Conservation (phyloP, 2,797 vertebrate genomes). For the Platalea minor region DNA sequence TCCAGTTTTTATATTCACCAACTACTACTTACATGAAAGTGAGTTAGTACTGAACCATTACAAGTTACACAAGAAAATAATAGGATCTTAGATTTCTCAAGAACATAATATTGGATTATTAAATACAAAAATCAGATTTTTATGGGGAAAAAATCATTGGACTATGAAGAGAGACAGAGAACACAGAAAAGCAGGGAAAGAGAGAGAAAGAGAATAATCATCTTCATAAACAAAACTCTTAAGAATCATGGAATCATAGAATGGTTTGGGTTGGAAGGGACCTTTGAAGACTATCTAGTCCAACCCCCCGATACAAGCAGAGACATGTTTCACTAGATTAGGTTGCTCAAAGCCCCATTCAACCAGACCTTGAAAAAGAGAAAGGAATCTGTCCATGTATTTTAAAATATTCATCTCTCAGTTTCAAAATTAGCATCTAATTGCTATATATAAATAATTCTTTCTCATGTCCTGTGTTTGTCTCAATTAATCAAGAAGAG, state of each 20-base stretch:
- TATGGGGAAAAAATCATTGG: not conserved
- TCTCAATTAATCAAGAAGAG: not conserved
- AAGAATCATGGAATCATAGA: not conserved
- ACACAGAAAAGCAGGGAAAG: not conserved
- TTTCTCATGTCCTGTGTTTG: not conserved
- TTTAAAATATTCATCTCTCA: not conserved
- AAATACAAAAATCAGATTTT: not conserved
- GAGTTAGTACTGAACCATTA: not conserved
- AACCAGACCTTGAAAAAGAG: not conserved
- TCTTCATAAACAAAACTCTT: not conserved
- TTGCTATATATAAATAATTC: not conserved
- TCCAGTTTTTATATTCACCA: not conserved
- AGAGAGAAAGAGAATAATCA: not conserved
- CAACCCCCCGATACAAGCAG: accelerated
- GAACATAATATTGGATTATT: not conserved
- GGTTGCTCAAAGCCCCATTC: not conserved
- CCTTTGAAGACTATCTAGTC: not conserved
- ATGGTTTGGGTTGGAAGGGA: too few relatives aligned
- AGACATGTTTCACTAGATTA: not conserved
- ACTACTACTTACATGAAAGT: not conserved
- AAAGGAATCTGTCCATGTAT: not conserved
- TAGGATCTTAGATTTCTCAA: not conserved
- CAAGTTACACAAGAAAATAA: not conserved
- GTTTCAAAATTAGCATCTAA: not conserved
- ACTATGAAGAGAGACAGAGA: not conserved